Base-by-base conservation (phyloP, 2,797 vertebrate genomes). In the Leuciscus waleckii region DNA sequence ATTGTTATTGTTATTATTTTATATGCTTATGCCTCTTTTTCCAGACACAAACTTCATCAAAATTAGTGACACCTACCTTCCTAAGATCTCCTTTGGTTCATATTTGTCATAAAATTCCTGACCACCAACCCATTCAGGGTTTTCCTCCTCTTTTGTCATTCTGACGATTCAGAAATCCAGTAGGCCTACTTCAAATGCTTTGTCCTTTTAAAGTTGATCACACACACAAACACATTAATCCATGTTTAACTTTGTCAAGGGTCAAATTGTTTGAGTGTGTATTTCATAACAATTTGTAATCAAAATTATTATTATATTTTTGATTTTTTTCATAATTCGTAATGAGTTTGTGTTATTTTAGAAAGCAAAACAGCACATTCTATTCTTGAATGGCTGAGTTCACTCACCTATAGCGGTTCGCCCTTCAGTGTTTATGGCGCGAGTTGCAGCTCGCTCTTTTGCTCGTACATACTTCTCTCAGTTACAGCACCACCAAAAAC, bases 31-130 rank as follows among this genome's bases (percentile, higher is more conserved):
- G 32, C 17, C 46, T 23, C 26, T n/a, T 14, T 67, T 26, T 19
- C 2, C 11, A 51, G 29, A 80, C 21, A 54, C 75, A 81, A 54
- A 37, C 19, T 0, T 68, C 26, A 82, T 69, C 6, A 29, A 32
- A 1, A 70, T 11, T 14, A 2, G 35, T 26, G 16, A 76, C 29
- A 32, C 29, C 73, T 94, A 97, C 96, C 96, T 95, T 91, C 96
- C 96, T 82, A 97, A 87, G 86, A 97, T 63, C 87, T 97, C 96
- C 89, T 97, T 97, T 0, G 96, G 94, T 21, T 97, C 96, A 68
- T 97, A 97, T 90, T 95, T 96, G 83, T 96, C 93, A 32, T 97
- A 96, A 84, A 97, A 97, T 46, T 95, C 93, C 88, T 95, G 91
- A 82, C 96, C 93, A 0, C 94, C 92, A 69, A 91, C 89, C 83